phyloP scores from a whole-genome alignment of 2,797 vertebrate species.

The Gallinago nigripennis region DNA sequence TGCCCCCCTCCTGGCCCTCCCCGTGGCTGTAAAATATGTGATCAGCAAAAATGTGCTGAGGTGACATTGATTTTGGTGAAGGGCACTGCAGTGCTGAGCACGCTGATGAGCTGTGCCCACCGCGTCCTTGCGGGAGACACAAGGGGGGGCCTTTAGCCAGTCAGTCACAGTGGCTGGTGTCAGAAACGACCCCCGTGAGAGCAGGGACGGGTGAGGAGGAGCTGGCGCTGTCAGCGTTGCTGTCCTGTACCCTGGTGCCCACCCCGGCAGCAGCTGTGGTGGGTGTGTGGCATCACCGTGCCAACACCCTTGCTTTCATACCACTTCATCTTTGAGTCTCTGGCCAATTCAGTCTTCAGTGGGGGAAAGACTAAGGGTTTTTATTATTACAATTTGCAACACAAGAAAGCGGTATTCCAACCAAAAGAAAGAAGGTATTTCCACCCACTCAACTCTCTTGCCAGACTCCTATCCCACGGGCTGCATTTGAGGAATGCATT shows the following conservation, averaged over 20 bases:
- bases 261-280: not conserved
- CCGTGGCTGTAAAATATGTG: fast-evolving
- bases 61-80: fast-evolving
- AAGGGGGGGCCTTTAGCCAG: not conserved
- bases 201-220: not conserved
- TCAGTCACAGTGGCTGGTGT: not conserved
- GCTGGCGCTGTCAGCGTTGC: fast-evolving
- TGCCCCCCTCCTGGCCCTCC: not conserved
- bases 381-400: not conserved
- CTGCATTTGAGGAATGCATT: not conserved
- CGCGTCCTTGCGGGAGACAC: fast-evolving
- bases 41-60: not conserved
- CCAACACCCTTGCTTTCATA: not conserved
- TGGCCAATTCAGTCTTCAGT: not conserved
- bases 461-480: not conserved
- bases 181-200: not conserved
- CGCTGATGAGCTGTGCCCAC: too few species aligned
- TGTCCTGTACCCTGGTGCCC: not conserved
- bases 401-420: not conserved
- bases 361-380: not conserved
- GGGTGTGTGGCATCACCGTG: fast-evolving
- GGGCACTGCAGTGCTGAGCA: not conserved
- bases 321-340: not conserved
- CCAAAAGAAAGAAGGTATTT: not conserved
- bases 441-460: not conserved